Conservation (phyloP, 2,888 invertebrate genomes). For the Meiosimyza decipiens region DNA sequence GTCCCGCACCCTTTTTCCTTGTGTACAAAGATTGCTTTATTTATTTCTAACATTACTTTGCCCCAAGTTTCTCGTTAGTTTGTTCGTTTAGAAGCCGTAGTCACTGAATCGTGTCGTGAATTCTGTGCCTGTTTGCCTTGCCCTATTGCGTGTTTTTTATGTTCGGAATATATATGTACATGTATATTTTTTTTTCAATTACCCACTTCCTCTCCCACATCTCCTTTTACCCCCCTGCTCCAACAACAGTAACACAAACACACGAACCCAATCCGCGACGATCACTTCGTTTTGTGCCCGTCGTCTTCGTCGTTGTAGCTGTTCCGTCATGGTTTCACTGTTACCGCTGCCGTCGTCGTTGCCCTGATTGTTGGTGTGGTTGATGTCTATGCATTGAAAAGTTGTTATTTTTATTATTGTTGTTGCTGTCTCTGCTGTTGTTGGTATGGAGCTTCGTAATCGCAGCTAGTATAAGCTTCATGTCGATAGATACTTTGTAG, state of each 20-base stretch:
- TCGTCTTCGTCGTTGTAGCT: slow-evolving; percentile 1
- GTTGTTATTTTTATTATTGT: slow-evolving; percentile 4
- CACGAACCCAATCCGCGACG: neutral
- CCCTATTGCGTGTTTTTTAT: slow-evolving; percentile 66
- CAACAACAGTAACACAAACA: slow-evolving; percentile 22
- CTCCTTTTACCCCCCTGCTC: slow-evolving; percentile 10
- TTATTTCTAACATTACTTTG: slow-evolving; percentile 48
- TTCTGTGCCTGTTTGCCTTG: slow-evolving; percentile 62
- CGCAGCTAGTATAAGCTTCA: slow-evolving; percentile 8
- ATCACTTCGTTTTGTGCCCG: slow-evolving; percentile 12
- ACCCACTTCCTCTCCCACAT: slow-evolving; percentile 31
- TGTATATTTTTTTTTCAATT: slow-evolving; percentile 50
- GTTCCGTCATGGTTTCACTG: slow-evolving; percentile 18
- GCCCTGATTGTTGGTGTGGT: slow-evolving; percentile 25
- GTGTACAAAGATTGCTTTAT: slow-evolving; percentile 54
- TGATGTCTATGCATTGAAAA: slow-evolving; percentile 16
- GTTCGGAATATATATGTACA: slow-evolving; percentile 37
- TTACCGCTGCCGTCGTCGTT: slow-evolving; percentile 19
- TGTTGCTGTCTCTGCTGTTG: slow-evolving; percentile 6
- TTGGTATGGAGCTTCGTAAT: neutral
- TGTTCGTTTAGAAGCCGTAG: neutral
- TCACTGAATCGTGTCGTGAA: slow-evolving; percentile 39
- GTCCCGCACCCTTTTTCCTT: slow-evolving; percentile 37
- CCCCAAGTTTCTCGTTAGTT: no score
- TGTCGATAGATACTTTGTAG: slow-evolving; percentile 17